phyloP scores from a whole-genome alignment of 2,888 invertebrate genomes.

The Melanotus villosus region DNA sequence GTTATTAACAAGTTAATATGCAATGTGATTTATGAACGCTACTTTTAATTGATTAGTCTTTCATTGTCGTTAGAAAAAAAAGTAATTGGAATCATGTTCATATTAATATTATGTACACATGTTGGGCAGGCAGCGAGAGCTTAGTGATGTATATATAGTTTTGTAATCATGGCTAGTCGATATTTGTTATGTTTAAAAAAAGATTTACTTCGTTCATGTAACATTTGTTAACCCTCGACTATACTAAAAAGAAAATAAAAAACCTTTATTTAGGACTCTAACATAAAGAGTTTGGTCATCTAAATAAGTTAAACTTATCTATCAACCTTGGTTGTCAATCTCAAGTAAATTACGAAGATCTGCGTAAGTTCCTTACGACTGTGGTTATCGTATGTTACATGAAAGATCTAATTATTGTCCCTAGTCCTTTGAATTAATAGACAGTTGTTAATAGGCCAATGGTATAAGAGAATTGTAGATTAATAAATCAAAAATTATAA shows the following conservation, averaged over 20 bases:
- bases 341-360: no score
- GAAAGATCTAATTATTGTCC: conserved; percentile 45
- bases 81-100: conserved; percentile 45
- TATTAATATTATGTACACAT: conserved; percentile 47
- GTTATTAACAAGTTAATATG: conserved; percentile 42
- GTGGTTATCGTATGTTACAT: conserved; percentile 22
- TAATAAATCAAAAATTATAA: conserved; percentile 58
- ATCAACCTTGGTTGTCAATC: no score
- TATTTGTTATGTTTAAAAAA: conserved; percentile 44
- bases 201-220: conserved; percentile 31
- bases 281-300: no score
- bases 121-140: conserved; percentile 49
- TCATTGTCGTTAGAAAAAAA: conserved; percentile 48
- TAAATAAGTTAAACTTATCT: no score
- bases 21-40: conserved; percentile 50
- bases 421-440: conserved; percentile 52
- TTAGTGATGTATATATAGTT: conserved; percentile 55
- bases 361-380: no score
- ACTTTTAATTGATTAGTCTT: conserved; percentile 50
- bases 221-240: conserved; percentile 23
- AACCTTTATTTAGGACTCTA: no score
- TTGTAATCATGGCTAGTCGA: conserved; percentile 53
- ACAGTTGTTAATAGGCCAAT: conserved; percentile 58
- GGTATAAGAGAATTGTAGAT: conserved; percentile 57
- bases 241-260: not conserved